A percentile compares a stretch with the other conserved stretches of the same genome.
phyloP scores from a whole-genome alignment of 2,113 vertebrate genomes.

The Labeo catla region DNA sequence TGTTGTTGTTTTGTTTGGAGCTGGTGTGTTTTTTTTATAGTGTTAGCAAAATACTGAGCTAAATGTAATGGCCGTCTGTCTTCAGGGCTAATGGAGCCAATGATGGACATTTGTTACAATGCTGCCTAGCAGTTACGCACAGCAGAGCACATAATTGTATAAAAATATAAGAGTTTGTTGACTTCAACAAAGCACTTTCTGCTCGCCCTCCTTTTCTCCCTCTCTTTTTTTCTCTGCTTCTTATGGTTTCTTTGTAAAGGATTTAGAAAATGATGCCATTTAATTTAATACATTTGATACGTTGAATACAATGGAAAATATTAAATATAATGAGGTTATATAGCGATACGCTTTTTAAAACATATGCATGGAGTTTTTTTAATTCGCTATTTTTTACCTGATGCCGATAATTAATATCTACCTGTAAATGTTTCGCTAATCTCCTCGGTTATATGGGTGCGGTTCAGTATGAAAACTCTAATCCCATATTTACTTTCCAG shows the following conservation, averaged over 20 bases:
- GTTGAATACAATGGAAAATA: neutral
- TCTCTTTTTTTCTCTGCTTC: neutral
- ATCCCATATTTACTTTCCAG: slow-evolving; percentile 52
- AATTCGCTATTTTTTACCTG: neutral
- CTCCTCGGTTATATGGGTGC: slow-evolving; percentile 25
- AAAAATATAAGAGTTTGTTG: slow-evolving; percentile 37
- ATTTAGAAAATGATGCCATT: slow-evolving; percentile 18
- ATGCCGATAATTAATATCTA: slow-evolving; percentile 53
- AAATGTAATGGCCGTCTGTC: slow-evolving; percentile 36
- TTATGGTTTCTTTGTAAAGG: neutral
- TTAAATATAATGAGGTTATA: neutral
- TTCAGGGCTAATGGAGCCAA: slow-evolving; percentile 26
- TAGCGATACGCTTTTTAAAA: neutral
- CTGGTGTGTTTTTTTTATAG: slow-evolving; percentile 12
- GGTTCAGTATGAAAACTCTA: slow-evolving; percentile 46
- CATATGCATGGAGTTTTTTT: slow-evolving; percentile 5
- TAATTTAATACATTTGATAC: neutral
- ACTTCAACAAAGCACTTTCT: slow-evolving; percentile 33
- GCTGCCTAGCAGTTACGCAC: slow-evolving; percentile 40
- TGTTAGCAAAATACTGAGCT: slow-evolving; percentile 30
- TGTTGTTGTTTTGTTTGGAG: neutral
- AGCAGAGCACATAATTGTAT: slow-evolving; percentile 42
- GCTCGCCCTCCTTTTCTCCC: neutral
- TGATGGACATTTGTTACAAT: slow-evolving; percentile 39
- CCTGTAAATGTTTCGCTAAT: slow-evolving; percentile 47